Evolutionary conservation across 1,140 invertebrate genomes (phyloP).

Genomic region (Polyergus mexicanus): DNA sequence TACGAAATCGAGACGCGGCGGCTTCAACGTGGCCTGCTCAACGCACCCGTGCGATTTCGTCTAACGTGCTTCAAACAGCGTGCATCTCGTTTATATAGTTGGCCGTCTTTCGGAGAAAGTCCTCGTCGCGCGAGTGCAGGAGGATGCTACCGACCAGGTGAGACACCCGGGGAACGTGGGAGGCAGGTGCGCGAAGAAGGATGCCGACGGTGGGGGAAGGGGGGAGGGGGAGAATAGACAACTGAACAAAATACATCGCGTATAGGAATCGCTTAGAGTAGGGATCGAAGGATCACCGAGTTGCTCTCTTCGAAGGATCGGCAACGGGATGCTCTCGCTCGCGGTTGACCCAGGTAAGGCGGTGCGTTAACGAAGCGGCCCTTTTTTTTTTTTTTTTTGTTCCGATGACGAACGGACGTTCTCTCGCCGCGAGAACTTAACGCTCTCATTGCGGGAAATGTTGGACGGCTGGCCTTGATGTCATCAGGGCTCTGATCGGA

Average conservation of each 20-base stretch:
- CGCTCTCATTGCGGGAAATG: constrained; percentile 64
- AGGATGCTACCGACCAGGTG: constrained; percentile 80
- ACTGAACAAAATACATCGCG: neutral
- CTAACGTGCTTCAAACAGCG: constrained; percentile 85
- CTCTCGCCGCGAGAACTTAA: constrained; percentile 9
- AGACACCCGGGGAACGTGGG: constrained; percentile 77
- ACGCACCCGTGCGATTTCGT: constrained; percentile 82
- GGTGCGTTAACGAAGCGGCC: neutral
- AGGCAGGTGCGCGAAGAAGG: constrained; percentile 41
- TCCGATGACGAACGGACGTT: neutral
- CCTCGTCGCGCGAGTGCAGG: constrained; percentile 76
- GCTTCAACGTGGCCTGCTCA: constrained; percentile 74
- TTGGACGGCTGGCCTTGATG: constrained; percentile 64
- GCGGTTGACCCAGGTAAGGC: constrained; percentile 75
- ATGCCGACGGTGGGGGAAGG: neutral
- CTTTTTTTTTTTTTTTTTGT: constrained; percentile 33
- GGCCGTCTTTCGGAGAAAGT: constrained; percentile 86
- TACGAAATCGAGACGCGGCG: constrained; percentile 30
- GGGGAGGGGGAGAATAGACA: neutral
- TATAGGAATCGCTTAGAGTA: constrained; percentile 12
- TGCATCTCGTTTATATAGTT: constrained; percentile 86
- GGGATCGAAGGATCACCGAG: constrained; percentile 43
- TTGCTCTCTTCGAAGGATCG: neutral
- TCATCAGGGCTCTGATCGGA: constrained; percentile 63
- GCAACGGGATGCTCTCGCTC: constrained; percentile 48